A percentile compares a stretch with the other conserved stretches of the same genome.
Evolutionary conservation across 2,888 invertebrate species (phyloP).

Genomic region (Drosophila tanythrix): DNA sequence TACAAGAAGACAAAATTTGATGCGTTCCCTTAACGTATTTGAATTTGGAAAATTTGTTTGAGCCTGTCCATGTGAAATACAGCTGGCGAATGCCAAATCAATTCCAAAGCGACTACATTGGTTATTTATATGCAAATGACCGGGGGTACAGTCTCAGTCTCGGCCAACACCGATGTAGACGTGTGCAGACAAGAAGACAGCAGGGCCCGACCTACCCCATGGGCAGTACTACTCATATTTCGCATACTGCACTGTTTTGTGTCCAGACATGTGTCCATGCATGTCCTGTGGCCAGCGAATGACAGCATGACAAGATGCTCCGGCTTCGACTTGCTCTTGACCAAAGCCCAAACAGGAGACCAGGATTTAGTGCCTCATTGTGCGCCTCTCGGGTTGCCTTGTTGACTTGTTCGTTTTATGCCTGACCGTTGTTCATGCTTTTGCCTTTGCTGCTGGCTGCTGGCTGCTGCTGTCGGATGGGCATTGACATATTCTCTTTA

Average conservation of each 20-base stretch:
- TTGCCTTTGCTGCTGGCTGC: slow-evolving; percentile 5
- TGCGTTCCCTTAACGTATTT: slow-evolving; percentile 47
- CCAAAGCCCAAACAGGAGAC: slow-evolving; percentile 5
- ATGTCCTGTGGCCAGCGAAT: slow-evolving; percentile 60
- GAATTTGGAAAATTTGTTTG: slow-evolving; percentile 31
- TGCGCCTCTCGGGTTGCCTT: slow-evolving; percentile 16
- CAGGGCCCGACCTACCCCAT: slow-evolving; percentile 16
- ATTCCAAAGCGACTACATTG: slow-evolving; percentile 40
- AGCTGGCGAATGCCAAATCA: slow-evolving; percentile 68
- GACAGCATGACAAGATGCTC: slow-evolving; percentile 48
- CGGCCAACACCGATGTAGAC: neutral
- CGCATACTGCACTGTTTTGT: slow-evolving; percentile 43
- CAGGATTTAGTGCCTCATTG: slow-evolving; percentile 3
- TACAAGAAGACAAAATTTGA: neutral
- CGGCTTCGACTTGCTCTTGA: slow-evolving; percentile 36
- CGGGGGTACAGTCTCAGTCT: slow-evolving; percentile 7
- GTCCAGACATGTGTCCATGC: slow-evolving; percentile 45
- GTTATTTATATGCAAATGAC: slow-evolving; percentile 77
- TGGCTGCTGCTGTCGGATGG: slow-evolving; percentile 17
- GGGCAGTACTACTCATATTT: slow-evolving; percentile 63
- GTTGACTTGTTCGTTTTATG: slow-evolving; percentile 16
- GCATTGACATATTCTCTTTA: slow-evolving; percentile 60
- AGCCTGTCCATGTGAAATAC: slow-evolving; percentile 17
- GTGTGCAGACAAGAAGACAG: slow-evolving; percentile 37
- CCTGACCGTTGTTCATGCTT: slow-evolving; percentile 7